Base-by-base conservation (phyloP, 2,888 invertebrate genomes). In the Harpalus rufipes region DNA sequence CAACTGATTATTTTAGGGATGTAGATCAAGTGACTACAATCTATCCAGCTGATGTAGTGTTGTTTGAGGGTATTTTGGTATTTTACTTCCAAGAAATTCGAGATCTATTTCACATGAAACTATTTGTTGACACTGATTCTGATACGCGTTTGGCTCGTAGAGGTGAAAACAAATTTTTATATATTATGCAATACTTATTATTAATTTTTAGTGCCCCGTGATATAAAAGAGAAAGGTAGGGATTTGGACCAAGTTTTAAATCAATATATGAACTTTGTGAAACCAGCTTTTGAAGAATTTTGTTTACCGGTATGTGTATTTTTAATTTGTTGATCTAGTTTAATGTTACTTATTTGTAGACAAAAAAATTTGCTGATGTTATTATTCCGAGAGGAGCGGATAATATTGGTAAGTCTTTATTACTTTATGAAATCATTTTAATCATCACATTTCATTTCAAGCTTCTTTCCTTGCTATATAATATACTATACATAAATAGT, bases 271-370 rank as follows among this genome's bases (percentile, higher is more conserved):
- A 97, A 96, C 89, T 98, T 96, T 90, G 99, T 99, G 1, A 99
- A 99, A 91, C 99, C 99, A n/a, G 99, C 99, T 1, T 99, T 99
- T 91, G 99, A 99, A 90, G 99, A 99, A 91, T 99, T 99, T 92
- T 99, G 99, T 90, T 93, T 98, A 88, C 99, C 99, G 86, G 97
- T 97, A 92, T 94, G 94, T 93, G 18, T 63, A 82, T 79, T 76
- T 5, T 32, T n/a, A 68, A n/a, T n/a, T 2, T 32, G 14, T 79
- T 78, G 44, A 58, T 78, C 78, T 2, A 14, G 56, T 81, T 25
- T 72, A 85, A 65, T 39, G 81, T 86, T 86, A 86, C 87, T 88
- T 87, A 88, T 89, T 94, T 95, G 79, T 93, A 98, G 96, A 99
- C 99, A 0, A 99, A 99, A 92, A 99, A 99, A 91, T 99, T 99